Percentiles rank a stretch among this genome's conserved stretches.
Conservation (phyloP, 2,888 invertebrate genomes). For the Ashinkailepas kermadecensis region DNA sequence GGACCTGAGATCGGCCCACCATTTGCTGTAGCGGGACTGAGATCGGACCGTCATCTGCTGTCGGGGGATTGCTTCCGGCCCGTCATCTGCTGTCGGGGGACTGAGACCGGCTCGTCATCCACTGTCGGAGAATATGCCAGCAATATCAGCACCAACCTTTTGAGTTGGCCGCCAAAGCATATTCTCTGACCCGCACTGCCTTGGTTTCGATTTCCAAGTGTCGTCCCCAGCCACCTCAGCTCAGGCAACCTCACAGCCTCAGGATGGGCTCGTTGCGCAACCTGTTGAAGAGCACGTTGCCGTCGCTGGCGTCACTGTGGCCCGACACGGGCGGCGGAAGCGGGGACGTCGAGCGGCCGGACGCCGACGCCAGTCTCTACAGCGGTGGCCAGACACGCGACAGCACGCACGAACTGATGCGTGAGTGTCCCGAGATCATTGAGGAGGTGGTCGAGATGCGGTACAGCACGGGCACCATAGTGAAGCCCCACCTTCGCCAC, state of each 20-base stretch:
- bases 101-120: no score
- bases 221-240: no score
- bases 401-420: slow-evolving; percentile 14
- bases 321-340: not conserved
- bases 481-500: not conserved
- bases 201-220: no score
- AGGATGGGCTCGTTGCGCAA: not conserved
- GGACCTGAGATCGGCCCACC: no score
- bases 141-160: no score
- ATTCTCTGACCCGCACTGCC: no score
- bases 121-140: no score
- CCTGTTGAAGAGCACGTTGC: not conserved
- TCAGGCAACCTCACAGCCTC: not conserved
- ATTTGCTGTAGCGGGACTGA: no score
- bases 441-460: slow-evolving; percentile 16
- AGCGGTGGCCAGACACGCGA: not conserved
- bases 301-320: slow-evolving; percentile 5
- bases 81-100: no score
- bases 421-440: slow-evolving; percentile 15
- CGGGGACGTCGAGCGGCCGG: not conserved
- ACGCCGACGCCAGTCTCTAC: not conserved
- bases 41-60: no score
- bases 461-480: slow-evolving; percentile 11
- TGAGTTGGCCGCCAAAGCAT: no score
- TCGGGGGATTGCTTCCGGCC: no score